Evolutionary conservation across 2,888 invertebrate genomes (phyloP).

Genomic region (Drosophila antonietae): DNA sequence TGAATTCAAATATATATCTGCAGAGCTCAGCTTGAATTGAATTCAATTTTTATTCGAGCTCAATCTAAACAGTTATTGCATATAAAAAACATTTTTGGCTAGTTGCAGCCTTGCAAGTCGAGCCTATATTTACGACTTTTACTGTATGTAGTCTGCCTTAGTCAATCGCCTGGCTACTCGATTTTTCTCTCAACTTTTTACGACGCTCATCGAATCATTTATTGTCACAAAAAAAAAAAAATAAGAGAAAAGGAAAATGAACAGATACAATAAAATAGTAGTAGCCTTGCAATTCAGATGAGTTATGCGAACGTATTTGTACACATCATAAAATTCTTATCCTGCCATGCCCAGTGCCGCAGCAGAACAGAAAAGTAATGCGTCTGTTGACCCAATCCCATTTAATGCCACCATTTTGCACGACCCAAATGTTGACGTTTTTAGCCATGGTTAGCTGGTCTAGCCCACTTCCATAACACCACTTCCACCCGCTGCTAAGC

Average conservation of each 20-base stretch:
- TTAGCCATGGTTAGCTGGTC: slow-evolving; percentile 8
- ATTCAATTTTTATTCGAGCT: too few species aligned
- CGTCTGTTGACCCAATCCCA: slow-evolving; percentile 47
- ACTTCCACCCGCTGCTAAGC: not conserved
- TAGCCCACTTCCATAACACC: not conserved
- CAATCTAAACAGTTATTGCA: too few species aligned
- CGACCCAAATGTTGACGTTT: slow-evolving; percentile 18
- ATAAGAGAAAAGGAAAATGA: not conserved
- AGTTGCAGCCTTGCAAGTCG: not conserved
- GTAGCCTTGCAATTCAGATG: slow-evolving; percentile 5
- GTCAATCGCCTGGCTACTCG: not conserved
- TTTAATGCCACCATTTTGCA: slow-evolving; percentile 29
- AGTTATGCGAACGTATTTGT: slow-evolving; percentile 20
- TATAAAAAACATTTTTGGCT: too few species aligned
- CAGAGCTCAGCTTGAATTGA: too few species aligned
- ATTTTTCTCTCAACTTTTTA: slow-evolving; percentile 1
- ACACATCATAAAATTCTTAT: slow-evolving; percentile 25
- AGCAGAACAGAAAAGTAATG: slow-evolving; percentile 24
- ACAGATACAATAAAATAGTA: slow-evolving; percentile 11
- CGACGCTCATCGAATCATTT: slow-evolving; percentile 13
- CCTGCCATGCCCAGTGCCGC: slow-evolving; percentile 7
- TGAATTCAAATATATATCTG: too few species aligned
- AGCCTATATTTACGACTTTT: not conserved
- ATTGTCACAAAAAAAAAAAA: not conserved
- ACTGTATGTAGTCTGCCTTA: not conserved